These are phyloP conservation scores for Labrus mixtus DNA, from an alignment of 2,113 vertebrate species.

Conservation along the genomic window DNA sequence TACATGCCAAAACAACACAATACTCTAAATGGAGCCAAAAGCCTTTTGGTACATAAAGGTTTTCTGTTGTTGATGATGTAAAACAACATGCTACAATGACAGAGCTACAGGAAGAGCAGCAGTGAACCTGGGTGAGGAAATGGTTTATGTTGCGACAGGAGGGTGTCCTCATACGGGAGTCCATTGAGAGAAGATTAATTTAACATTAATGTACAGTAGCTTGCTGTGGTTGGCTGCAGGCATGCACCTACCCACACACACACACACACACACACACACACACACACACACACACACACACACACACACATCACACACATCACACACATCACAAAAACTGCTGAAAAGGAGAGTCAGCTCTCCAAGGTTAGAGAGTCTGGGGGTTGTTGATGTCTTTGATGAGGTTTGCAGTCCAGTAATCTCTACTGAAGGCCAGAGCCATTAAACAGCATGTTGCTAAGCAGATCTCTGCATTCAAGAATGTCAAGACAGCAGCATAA, in stretches of 20 bases:
- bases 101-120: constrained; percentile 1
- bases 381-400: constrained; percentile 72
- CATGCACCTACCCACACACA: constrained; percentile 4
- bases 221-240: constrained; percentile 43
- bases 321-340: constrained; percentile 57
- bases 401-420: constrained; percentile 74
- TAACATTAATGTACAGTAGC: constrained; percentile 61
- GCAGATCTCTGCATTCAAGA: constrained; percentile 45
- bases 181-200: constrained; percentile 54
- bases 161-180: constrained; percentile 33
- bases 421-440: constrained; percentile 52
- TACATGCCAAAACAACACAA: constrained; percentile 14
- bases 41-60: not conserved
- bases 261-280: constrained; percentile 18
- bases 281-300: constrained; percentile 5
- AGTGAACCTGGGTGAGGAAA: constrained; percentile 16
- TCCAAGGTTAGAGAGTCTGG: constrained; percentile 73
- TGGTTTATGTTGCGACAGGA: constrained; percentile 16
- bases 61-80: not conserved
- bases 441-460: constrained; percentile 69
- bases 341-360: constrained; percentile 70
- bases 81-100: not conserved
- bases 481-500: constrained; percentile 28
- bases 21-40: constrained; percentile 2
- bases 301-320: constrained; percentile 3